Percentiles rank a stretch among this genome's conserved stretches.
These are phyloP conservation scores for Lutjanus campechanus DNA, from an alignment of 2,797 vertebrate genomes.

Conservation along the genomic window DNA sequence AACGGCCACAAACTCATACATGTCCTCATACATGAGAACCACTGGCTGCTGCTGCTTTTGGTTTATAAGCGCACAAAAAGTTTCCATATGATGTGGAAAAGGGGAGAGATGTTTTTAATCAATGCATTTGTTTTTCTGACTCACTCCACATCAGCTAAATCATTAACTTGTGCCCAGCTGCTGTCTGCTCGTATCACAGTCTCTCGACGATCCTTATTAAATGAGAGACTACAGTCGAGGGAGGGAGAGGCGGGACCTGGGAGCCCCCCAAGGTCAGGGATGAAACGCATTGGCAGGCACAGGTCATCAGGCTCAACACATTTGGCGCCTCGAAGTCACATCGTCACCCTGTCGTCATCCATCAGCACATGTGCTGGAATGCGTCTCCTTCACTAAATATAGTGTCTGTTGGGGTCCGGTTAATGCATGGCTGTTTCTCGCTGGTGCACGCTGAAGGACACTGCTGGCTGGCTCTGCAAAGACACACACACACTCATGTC, in stretches of 20 bases:
- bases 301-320: slow-evolving; percentile 73
- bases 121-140: background rate
- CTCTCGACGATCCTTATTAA: slow-evolving; percentile 38
- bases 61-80: background rate
- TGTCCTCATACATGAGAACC: slow-evolving; percentile 14
- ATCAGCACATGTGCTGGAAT: slow-evolving; percentile 82
- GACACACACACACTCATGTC: slow-evolving; percentile 31
- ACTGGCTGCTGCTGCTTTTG: slow-evolving; percentile 50
- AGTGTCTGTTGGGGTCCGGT: slow-evolving; percentile 71
- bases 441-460: slow-evolving; percentile 71
- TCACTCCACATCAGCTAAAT: slow-evolving; percentile 38
- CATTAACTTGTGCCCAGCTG: slow-evolving; percentile 52
- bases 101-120: slow-evolving; percentile 6
- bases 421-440: slow-evolving; percentile 70
- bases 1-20: slow-evolving; percentile 17
- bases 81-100: background rate
- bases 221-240: slow-evolving; percentile 20
- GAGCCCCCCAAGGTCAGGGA: slow-evolving; percentile 71
- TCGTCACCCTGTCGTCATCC: slow-evolving; percentile 84
- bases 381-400: slow-evolving; percentile 80
- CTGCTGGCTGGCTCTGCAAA: slow-evolving; percentile 55
- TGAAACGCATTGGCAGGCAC: slow-evolving; percentile 68
- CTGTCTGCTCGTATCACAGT: slow-evolving; percentile 24
- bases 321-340: slow-evolving; percentile 82
- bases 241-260: background rate